Conservation (phyloP, 2,888 invertebrate species). For the Autographa pulchrina region DNA sequence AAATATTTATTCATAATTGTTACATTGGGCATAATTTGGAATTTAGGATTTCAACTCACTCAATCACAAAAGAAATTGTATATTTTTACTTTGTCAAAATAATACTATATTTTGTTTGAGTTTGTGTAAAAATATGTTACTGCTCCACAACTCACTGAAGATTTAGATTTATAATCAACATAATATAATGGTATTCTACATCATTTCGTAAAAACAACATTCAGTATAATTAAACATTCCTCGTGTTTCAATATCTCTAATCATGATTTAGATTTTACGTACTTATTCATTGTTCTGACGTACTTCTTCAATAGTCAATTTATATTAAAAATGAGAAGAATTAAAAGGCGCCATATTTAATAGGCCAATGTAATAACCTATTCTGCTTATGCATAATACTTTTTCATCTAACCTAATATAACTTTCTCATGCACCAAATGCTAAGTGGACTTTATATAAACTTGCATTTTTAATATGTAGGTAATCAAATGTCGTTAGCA, state of each 20-base stretch:
- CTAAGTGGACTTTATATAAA: background rate
- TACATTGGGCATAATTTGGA: slow-evolving; percentile 86
- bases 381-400: slow-evolving; percentile 15
- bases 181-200: slow-evolving; percentile 5
- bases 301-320: background rate
- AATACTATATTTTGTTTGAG: slow-evolving; percentile 39
- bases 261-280: slow-evolving; percentile 48
- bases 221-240: slow-evolving; percentile 9
- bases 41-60: slow-evolving; percentile 72
- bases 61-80: slow-evolving; percentile 53
- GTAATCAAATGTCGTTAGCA: slow-evolving; percentile 34
- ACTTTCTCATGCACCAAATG: slow-evolving; percentile 9
- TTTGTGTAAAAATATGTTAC: slow-evolving; percentile 61
- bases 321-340: background rate
- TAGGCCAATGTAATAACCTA: slow-evolving; percentile 11
- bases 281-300: slow-evolving; percentile 17
- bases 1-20: slow-evolving; percentile 88
- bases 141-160: slow-evolving; percentile 60
- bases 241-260: slow-evolving; percentile 19
- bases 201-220: slow-evolving; percentile 21
- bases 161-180: slow-evolving; percentile 27
- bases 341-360: slow-evolving; percentile 21
- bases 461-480: background rate
- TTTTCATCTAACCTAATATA: slow-evolving; percentile 10
- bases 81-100: slow-evolving; percentile 50